Evolutionary conservation across 2,797 vertebrate species (phyloP), one percentile per base, ranked within the genome.

Genomic region (Schizopygopsis pylzovi): DNA sequence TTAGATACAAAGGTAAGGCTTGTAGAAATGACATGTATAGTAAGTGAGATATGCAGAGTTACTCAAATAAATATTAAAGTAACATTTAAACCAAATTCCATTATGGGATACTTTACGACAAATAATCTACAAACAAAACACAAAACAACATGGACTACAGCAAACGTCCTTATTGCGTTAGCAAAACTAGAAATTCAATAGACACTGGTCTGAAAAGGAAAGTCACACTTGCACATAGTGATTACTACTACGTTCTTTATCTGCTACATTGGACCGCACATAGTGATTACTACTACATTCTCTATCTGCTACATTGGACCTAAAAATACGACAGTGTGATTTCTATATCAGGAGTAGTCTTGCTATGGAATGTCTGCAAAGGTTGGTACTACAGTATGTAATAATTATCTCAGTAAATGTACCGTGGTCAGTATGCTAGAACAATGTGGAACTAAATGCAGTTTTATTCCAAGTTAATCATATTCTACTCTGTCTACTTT

Each of bases 351-450:
- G 84, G 56, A 80, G 78, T 75, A 20, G 70, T 61, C 56, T 72
- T 73, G 39, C 68, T 73, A 73, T 33, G 16, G 78, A 75, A 18
- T 39, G 28, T 73, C 68, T 65, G 22, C 56, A 75, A 43, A 81
- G 78, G 78, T 52, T 81, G 68, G 28, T 81, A 81, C 84, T 73
- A 52, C 65, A 39, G 79, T 39, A 85, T 71, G 77, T 47, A 65
- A 59, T 81, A 75, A 85, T 85, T 85, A 85, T 81, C 33, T 75
- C 70, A 85, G 70, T 43, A 85, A 85, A 85, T 85, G 68, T 81
- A 81, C 78, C 78, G 18, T 81, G 75, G 68, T 61, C 76, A 72
- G 65, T 49, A 63, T 39, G 77, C 68, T 80, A 41, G 67, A 79
- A 65, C 43, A 76, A 63, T 39, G 71, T 83, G 71, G 56, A 76